Evolutionary conservation across 2,113 vertebrate genomes (phyloP).

Genomic region (Empidonax alnorum): DNA sequence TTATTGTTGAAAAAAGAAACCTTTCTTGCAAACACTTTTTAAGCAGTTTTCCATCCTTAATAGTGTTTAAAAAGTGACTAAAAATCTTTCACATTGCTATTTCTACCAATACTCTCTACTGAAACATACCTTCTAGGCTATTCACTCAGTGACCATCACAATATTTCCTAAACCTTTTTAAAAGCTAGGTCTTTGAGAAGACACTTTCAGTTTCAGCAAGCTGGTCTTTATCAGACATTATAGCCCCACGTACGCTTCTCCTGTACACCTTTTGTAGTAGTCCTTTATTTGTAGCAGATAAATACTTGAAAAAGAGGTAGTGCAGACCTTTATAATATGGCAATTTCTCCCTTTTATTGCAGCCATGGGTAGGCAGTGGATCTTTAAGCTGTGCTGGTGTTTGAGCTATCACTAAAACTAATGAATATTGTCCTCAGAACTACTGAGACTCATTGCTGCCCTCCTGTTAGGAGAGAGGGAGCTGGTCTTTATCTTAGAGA

Average conservation of each 20-base stretch:
- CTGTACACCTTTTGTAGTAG: neutral
- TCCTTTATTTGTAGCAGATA: neutral
- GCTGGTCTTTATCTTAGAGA: neutral
- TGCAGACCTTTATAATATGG: neutral
- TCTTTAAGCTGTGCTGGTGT: neutral
- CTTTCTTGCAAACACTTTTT: neutral
- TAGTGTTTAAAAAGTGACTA: neutral
- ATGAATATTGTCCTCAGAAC: neutral
- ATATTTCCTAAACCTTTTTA: neutral
- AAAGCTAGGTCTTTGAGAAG: neutral
- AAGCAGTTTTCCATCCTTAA: neutral
- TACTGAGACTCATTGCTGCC: neutral
- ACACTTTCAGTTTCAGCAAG: neutral
- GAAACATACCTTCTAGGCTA: neutral
- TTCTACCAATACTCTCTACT: neutral
- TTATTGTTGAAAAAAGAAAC: neutral
- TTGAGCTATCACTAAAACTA: neutral
- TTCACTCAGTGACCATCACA: neutral
- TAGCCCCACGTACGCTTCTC: neutral
- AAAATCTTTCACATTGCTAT: neutral
- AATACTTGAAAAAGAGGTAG: neutral
- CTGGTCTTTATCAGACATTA: neutral
- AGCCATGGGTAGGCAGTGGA: neutral
- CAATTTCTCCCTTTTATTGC: neutral
- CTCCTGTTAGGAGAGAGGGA: neutral